Evolutionary conservation across 2,113 vertebrate species (phyloP), one percentile per base, ranked within the genome.

Genomic region (Eulacestoma nigropectus): DNA sequence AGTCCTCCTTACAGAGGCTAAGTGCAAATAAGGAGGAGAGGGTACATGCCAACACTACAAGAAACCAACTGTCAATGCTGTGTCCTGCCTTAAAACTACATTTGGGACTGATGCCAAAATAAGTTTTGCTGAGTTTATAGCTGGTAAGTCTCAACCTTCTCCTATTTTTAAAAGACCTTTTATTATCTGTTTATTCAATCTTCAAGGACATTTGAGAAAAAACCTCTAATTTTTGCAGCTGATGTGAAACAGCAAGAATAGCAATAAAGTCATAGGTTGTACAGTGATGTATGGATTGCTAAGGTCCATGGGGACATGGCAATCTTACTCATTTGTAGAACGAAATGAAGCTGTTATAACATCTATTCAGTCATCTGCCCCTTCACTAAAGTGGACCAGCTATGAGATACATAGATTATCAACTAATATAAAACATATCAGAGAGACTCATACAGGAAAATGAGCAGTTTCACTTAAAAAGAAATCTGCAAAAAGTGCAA

Each of bases 141-240:
- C 41, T 72, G 62, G 62, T 49, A 84, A 76, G 41, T 89, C 92
- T 64, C 80, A 91, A 84, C 47, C 29, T 68, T 70, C 6, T 86
- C 60, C 65, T 89, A 84, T 84, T 96, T 95, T 95, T 89, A 87
- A 70, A 93, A 83, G 62, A 67, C 37, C 77, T 89, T 92, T 84
- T 53, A 79, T 63, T 87, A 92, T 91, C 59, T 93, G 69, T 90
- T 93, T 91, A 67, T 74, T 92, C 70, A 80, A 93, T 81, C 81
- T 89, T 44, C 52, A 91, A 93, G 76, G 70, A 50, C 63, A 49
- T 69, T 89, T 90, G 52, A 90, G 77, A 78, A 84, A 93, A 93
- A 81, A 15, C 3, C 12, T 52, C 26, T 39, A 41, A 56, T n/a
- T 91, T 73, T 80, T 94, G 62, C 49, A 75, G 87, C 46, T 84